phyloP scores from a whole-genome alignment of 2,113 vertebrate species.

The Prolemur simus region DNA sequence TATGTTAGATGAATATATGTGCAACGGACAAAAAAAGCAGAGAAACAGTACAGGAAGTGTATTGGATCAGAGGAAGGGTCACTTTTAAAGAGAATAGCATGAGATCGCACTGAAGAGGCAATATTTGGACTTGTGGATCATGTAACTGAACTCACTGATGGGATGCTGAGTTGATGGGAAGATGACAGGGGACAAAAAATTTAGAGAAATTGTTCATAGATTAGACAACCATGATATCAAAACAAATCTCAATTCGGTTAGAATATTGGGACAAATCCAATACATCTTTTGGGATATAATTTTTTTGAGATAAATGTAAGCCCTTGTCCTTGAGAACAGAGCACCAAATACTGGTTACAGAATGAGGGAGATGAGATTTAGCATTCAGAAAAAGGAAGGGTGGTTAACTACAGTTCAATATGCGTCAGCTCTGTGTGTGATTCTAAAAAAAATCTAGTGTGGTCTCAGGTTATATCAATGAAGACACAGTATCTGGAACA shows the following conservation, averaged over 20 bases:
- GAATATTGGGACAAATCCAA: background rate
- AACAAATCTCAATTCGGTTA: constrained; percentile 22
- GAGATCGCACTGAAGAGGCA: background rate
- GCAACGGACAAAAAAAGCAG: background rate
- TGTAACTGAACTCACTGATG: background rate
- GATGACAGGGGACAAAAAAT: background rate
- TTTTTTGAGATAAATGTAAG: constrained; percentile 1
- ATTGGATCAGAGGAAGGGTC: background rate
- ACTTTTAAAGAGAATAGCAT: background rate
- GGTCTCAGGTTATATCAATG: background rate
- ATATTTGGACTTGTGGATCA: background rate
- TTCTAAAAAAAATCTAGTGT: constrained; percentile 12
- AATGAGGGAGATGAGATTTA: background rate
- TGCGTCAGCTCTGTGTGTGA: background rate
- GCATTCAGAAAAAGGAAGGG: background rate
- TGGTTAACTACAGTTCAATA: background rate
- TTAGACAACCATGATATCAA: background rate
- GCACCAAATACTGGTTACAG: background rate
- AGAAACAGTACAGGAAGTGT: background rate
- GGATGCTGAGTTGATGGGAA: background rate
- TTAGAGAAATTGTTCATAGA: background rate
- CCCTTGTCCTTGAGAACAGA: constrained; percentile 7
- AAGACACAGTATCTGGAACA: background rate
- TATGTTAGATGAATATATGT: background rate
- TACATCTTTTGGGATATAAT: background rate